phyloP scores from a whole-genome alignment of 1,140 invertebrate species.

The Centruroides sculpturatus region DNA sequence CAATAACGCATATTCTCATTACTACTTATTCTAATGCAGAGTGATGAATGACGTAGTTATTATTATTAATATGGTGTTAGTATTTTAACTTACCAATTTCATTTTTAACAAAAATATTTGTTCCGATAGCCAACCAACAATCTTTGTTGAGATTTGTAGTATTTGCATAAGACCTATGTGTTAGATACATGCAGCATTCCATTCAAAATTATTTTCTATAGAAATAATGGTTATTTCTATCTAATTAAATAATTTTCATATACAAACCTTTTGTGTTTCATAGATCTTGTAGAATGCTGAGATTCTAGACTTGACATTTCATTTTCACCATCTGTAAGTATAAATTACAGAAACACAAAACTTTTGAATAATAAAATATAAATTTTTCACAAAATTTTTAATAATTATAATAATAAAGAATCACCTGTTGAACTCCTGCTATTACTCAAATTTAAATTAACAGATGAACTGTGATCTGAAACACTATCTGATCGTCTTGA shows the following conservation, averaged over 20 bases:
- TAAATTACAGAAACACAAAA: not conserved
- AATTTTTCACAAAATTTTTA: not conserved
- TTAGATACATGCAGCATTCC: too few species aligned
- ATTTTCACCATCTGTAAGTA: constrained; percentile 8
- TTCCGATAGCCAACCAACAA: constrained; percentile 27
- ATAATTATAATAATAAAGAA: not conserved
- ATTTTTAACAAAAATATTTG: constrained; percentile 33
- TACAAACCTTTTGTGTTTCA: not conserved
- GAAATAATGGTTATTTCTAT: too few species aligned
- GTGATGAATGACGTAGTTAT: not conserved
- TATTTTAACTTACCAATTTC: constrained; percentile 27
- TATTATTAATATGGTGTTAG: not conserved
- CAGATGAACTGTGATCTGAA: not conserved
- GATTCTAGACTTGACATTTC: constrained; percentile 12
- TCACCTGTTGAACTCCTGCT: constrained; percentile 14
- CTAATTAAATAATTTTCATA: too few species aligned
- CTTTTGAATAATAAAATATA: not conserved
- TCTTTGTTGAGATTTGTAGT: not conserved
- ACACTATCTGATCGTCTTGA: too few species aligned
- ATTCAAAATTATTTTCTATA: too few species aligned
- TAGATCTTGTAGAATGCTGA: not conserved
- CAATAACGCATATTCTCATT: not conserved
- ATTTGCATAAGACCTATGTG: too few species aligned
- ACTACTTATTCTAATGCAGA: not conserved
- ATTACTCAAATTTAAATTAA: constrained; percentile 7